Conservation (phyloP, 2,797 vertebrate species). For the Sarcoramphus papa region DNA sequence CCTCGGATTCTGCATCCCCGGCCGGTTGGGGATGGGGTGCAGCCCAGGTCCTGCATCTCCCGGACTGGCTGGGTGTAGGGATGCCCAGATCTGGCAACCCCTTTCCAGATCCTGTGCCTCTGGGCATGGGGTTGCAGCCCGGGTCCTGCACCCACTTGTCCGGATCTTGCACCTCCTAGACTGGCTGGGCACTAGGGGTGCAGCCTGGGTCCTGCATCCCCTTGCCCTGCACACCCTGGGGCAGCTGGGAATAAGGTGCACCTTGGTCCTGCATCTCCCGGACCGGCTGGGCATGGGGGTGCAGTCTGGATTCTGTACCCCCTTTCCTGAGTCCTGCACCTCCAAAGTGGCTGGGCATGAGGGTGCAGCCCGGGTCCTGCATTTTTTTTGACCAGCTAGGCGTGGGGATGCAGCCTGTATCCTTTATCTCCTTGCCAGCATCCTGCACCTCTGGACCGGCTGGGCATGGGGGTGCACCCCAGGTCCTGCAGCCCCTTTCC, state of each 20-base stretch:
- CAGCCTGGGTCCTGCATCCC: background rate
- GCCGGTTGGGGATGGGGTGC: background rate
- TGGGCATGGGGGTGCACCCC: background rate
- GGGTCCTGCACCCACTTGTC: background rate
- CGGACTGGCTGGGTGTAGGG: background rate
- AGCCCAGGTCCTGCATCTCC: background rate
- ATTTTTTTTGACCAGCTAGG: background rate
- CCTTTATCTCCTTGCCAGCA: background rate
- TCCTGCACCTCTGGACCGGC: background rate
- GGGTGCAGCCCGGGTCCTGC: background rate
- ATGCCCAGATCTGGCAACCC: background rate
- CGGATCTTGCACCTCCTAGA: no score
- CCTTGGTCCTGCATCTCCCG: background rate
- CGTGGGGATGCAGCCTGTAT: background rate
- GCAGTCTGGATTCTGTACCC: background rate
- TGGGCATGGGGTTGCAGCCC: background rate
- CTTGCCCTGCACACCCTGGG: background rate
- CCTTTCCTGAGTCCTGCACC: no score
- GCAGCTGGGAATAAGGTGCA: background rate
- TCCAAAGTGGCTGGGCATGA: background rate
- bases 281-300: accelerated
- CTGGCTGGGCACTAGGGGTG: background rate
- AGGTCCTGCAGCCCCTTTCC: background rate
- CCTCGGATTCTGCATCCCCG: background rate
- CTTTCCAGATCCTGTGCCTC: background rate